Base-by-base conservation (phyloP, 2,113 vertebrate species). In the Gracilinanus agilis region DNA sequence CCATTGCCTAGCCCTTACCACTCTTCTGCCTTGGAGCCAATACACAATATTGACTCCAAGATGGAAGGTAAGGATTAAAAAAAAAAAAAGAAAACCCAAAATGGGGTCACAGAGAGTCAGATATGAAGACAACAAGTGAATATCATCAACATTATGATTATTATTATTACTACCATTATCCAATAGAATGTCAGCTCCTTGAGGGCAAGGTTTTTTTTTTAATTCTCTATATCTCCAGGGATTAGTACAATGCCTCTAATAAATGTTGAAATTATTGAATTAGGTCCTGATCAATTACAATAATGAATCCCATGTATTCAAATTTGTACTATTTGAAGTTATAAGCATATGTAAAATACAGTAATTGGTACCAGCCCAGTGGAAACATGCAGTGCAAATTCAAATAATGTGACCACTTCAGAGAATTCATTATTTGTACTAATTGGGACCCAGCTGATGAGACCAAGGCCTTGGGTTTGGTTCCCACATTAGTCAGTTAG, bases 391-490 rank as follows among this genome's bases (percentile, higher is more conserved):
- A 7, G 25, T 56, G 6, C 55, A 56, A 56, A 56, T 56, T 56
- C 55, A 24, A 56, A 56, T 56, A 56, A 56, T 56, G 55, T 56
- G 55, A 56, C 55, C 55, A 56, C 55, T 25, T 56, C 55, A 56
- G 24, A 56, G 55, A 24, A 56, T 56, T 56, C 55, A 25, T 56
- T 56, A 56, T 56, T 56, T 25, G 9, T 56, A 25, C 55, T 25
- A 56, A 56, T 24, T 56, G 55, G 24, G 25, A 56, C 24, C 55
- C 25, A 56, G 56, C 55, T 93, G 97, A 24, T 40, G 53, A 89
- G 96, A 95, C 91, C 91, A 95, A 97, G 96, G 58, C 93, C 29
- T 92, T 13, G 95, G 92, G 53, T 91, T 54, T 29, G 91, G 83
- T 93, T 40, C 49, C 27, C 91, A 34, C 1, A 89, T n/a, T 54